Evolutionary conservation across 2,797 vertebrate genomes (phyloP), one percentile per base, ranked within the genome.

Genomic region (Enteromius fasciolatus): DNA sequence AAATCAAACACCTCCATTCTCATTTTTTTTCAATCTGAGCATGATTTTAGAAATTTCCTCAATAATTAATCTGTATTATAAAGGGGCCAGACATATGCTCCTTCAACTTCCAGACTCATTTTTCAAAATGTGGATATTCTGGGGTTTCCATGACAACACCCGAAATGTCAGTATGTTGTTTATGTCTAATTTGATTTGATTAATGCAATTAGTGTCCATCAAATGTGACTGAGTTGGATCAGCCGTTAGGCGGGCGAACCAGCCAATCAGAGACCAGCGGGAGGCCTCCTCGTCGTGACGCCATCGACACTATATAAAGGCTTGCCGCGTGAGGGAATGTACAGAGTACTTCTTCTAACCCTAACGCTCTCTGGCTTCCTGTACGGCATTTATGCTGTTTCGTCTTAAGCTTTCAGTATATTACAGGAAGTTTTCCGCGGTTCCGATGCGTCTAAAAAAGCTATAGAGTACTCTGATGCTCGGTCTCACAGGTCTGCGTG

Each of bases 371-470:
- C 0, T 0, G 0, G 20, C 41, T 84, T 84, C 61, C 79, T 88
- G 87, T 88, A 57, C 41, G 76, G 4, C 2, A 39, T 4, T 1
- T 25, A 73, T 74, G 23, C 87, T 88, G 85, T 88, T 88, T 87
- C 79, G 0, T 8, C 59, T 86, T 75, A 36, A 82, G 87, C 87
- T 88, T 88, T 88, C 87, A 88, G 87, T 74, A 66, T 73, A 67
- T 72, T 25, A 88, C 87, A 80, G 85, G 83, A 86, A 61, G 64
- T 28, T 46, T 25, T n/a, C 72, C 36, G 57, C 46, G 67, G 36
- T 14, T 57, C n/a, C 70, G 70, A n/a, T 77, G 25, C 8, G 8
- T 61, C 12, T 39, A 85, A 86, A 86, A 88, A 88, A 86, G 85
- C 85, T 82, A n/a, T 80, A 83, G 83, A 39, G 81, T 86, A 83